Evolutionary conservation across 2,797 vertebrate species (phyloP).

Genomic region (Lates japonicus): DNA sequence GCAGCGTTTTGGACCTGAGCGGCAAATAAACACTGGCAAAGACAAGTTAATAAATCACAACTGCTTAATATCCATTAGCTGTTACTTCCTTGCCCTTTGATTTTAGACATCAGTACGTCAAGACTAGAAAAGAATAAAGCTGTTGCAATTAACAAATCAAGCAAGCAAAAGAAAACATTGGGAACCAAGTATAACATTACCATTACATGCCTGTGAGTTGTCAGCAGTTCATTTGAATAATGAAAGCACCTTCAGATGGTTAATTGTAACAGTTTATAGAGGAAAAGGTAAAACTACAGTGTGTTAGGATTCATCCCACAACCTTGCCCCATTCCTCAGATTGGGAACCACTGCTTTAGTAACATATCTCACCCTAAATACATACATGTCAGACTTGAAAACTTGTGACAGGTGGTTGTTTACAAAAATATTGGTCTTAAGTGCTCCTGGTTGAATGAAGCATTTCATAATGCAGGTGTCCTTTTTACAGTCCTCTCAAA

Average conservation of each 20-base stretch:
- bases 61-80: neutral
- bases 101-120: neutral
- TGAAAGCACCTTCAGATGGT: no score
- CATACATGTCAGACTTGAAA: conserved; percentile 1
- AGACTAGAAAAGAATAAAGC: neutral
- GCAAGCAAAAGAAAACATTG: no score
- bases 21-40: neutral
- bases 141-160: no score
- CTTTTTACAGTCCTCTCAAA: conserved; percentile 92
- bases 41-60: conserved; percentile 2
- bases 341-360: neutral
- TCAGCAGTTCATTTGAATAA: neutral
- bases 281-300: neutral
- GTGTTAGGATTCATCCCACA: neutral
- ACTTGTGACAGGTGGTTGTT: neutral
- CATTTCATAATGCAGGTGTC: conserved; percentile 87
- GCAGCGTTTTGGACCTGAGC: conserved; percentile 86
- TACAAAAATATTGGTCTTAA: conserved; percentile 15
- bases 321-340: neutral
- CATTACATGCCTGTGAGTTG: neutral
- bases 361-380: neutral
- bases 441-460: conserved; percentile 56
- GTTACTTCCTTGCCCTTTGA: neutral
- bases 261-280: neutral
- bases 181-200: no score